A percentile compares a stretch with the other conserved stretches of the same genome.
phyloP scores from a whole-genome alignment of 2,113 vertebrate genomes.

The Megaptera novaeangliae region DNA sequence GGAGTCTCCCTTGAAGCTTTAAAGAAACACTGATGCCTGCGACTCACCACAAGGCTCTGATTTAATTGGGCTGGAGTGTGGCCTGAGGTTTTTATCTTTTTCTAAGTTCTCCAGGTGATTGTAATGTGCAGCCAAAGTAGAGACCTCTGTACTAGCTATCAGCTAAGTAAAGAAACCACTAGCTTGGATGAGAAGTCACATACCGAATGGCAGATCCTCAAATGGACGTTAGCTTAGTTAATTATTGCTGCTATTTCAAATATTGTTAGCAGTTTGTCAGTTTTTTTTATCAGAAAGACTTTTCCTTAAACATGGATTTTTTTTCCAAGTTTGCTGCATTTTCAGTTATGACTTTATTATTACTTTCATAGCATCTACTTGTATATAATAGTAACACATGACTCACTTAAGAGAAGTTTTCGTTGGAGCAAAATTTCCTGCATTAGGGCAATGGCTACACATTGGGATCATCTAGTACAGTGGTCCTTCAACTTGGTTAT shows the following conservation, averaged over 20 bases:
- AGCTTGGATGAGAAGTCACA: neutral
- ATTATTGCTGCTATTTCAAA: neutral
- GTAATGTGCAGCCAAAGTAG: neutral
- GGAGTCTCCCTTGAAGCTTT: neutral
- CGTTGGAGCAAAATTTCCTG: neutral
- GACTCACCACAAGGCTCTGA: neutral
- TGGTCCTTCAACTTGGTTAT: neutral
- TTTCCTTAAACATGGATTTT: neutral
- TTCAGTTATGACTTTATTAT: neutral
- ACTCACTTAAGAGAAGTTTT: neutral
- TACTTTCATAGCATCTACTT: neutral
- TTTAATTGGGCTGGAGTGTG: neutral
- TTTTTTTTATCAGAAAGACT: neutral
- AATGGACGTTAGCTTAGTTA: neutral
- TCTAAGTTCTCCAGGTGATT: neutral
- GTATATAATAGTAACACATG: neutral
- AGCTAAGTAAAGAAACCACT: neutral
- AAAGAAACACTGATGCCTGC: neutral
- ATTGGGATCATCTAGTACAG: neutral
- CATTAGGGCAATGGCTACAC: neutral
- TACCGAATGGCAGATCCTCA: neutral
- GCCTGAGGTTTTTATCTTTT: neutral
- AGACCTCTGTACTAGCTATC: neutral
- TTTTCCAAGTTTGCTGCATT: neutral
- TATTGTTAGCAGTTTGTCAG: neutral